Percentiles rank a stretch among this genome's conserved stretches.
Evolutionary conservation across 2,797 vertebrate genomes (phyloP).

Genomic region (Chaunax sp.): DNA sequence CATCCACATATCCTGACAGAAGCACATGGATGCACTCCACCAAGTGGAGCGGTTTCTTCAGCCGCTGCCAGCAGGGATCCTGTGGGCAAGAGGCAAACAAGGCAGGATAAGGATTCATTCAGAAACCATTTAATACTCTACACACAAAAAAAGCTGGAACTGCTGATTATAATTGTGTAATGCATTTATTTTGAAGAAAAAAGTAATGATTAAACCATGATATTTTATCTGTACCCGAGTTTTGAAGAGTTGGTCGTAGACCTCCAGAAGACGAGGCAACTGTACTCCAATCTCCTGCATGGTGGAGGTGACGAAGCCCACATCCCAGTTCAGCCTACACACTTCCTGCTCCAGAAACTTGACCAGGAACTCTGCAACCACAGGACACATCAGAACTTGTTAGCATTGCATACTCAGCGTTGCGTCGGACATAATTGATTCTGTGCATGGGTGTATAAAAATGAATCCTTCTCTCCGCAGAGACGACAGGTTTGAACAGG

Average conservation of each 20-base stretch:
- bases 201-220: background rate
- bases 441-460: slow-evolving; percentile 10
- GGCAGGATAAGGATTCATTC: background rate
- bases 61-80: slow-evolving; percentile 96
- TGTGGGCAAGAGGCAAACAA: slow-evolving; percentile 50
- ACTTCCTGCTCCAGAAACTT: slow-evolving; percentile 96
- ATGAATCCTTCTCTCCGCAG: slow-evolving; percentile 31
- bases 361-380: slow-evolving; percentile 90
- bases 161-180: background rate
- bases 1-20: slow-evolving; percentile 90
- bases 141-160: background rate
- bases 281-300: slow-evolving; percentile 96
- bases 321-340: slow-evolving; percentile 92
- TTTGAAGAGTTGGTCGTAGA: slow-evolving; percentile 97
- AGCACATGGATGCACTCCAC: slow-evolving; percentile 95
- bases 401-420: slow-evolving; percentile 15
- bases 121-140: background rate
- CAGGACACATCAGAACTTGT: slow-evolving; percentile 2
- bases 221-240: slow-evolving; percentile 84
- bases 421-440: background rate
- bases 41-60: slow-evolving; percentile 94
- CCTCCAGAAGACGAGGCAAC: slow-evolving; percentile 91
- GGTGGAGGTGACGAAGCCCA: slow-evolving; percentile 93
- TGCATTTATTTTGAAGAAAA: too few relatives aligned
- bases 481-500: slow-evolving; percentile 57